These are phyloP conservation scores for Agrotis puta DNA, from an alignment of 2,888 invertebrate species.

Conservation along the genomic window DNA sequence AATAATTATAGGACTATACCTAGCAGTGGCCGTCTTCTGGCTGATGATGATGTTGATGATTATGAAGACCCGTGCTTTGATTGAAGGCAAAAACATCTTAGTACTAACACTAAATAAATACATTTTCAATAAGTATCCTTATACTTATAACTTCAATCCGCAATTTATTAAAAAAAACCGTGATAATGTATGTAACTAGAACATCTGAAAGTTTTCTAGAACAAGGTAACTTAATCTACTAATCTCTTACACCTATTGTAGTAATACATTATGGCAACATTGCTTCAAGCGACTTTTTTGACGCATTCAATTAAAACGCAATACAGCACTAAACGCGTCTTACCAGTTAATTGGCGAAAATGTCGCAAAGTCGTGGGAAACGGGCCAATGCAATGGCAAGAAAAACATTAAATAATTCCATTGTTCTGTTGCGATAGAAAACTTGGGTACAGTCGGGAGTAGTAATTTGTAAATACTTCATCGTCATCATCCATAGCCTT, in stretches of 20 bases:
- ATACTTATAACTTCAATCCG: too few relatives aligned
- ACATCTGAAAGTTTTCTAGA: not conserved
- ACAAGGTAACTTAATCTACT: not conserved
- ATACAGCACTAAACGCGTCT: slow-evolving; percentile 64
- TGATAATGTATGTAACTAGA: not conserved
- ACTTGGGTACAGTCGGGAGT: slow-evolving; percentile 43
- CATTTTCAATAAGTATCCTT: too few relatives aligned
- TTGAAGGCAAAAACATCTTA: too few relatives aligned
- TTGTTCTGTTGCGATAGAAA: slow-evolving; percentile 70
- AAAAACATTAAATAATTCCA: slow-evolving; percentile 70
- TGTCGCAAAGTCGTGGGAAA: slow-evolving; percentile 78
- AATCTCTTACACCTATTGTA: slow-evolving; percentile 13
- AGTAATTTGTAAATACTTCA: not conserved
- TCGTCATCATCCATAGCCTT: too few relatives aligned
- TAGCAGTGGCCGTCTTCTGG: too few relatives aligned
- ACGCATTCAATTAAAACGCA: slow-evolving; percentile 50
- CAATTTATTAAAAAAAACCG: too few relatives aligned
- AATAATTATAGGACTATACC: too few relatives aligned
- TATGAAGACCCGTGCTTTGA: too few relatives aligned
- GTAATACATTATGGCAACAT: slow-evolving; percentile 34
- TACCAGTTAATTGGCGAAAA: slow-evolving; percentile 73
- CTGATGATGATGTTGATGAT: too few relatives aligned
- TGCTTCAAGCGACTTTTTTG: slow-evolving; percentile 38
- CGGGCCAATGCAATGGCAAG: slow-evolving; percentile 67
- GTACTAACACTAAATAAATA: too few relatives aligned